phyloP scores from a whole-genome alignment of 1,140 invertebrate genomes.

The Episyrphus balteatus region DNA sequence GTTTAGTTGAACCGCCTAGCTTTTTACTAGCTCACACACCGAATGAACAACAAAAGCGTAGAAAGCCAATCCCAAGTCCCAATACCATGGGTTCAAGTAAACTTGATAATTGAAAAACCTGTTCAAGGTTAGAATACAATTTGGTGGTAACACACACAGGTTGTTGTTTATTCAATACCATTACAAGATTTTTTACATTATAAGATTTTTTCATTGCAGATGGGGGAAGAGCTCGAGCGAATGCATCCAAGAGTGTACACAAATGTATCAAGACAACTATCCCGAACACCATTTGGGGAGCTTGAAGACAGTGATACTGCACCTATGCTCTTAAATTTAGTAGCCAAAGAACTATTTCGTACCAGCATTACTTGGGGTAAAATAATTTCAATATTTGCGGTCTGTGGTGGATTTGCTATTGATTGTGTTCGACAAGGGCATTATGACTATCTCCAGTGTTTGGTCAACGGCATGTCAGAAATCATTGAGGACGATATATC shows the following conservation, averaged over 20 bases:
- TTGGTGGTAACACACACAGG: too few relatives aligned
- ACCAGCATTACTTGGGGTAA: conserved; percentile 54
- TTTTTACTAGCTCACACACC: too few relatives aligned
- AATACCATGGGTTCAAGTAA: too few relatives aligned
- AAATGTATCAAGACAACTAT: conserved; percentile 47
- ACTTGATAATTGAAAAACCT: too few relatives aligned
- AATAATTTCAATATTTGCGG: conserved; percentile 54
- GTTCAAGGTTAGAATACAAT: too few relatives aligned
- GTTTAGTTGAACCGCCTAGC: too few relatives aligned
- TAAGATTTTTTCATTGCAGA: conserved; percentile 11
- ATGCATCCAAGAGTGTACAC: conserved; percentile 53
- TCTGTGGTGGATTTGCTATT: conserved; percentile 58
- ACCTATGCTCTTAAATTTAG: conserved; percentile 43
- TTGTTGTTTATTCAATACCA: too few relatives aligned
- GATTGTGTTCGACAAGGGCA: conserved; percentile 57
- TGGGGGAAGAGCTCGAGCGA: conserved; percentile 45
- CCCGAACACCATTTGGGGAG: conserved; percentile 38
- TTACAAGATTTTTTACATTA: too few relatives aligned
- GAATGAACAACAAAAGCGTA: too few relatives aligned
- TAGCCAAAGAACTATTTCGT: conserved; percentile 49
- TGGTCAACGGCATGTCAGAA: conserved; percentile 48
- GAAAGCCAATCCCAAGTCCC: too few relatives aligned
- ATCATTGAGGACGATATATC: conserved; percentile 55
- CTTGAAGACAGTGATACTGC: conserved; percentile 44
- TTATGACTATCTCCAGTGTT: conserved; percentile 48